These are phyloP conservation scores for Scomber scombrus DNA, from an alignment of 2,113 vertebrate genomes.

Conservation along the genomic window DNA sequence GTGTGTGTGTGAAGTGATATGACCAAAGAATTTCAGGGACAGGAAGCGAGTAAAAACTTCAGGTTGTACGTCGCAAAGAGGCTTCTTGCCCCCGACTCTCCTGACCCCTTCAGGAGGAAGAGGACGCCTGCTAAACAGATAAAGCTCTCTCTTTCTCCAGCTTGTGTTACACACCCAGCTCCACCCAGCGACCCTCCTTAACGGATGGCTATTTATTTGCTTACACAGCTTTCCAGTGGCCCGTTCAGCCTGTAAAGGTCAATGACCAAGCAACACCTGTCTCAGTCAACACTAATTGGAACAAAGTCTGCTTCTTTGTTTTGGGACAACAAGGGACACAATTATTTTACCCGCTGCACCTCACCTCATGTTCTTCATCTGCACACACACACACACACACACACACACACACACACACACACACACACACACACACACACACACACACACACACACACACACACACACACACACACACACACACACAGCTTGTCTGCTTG, in stretches of 20 bases:
- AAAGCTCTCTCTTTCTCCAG: constrained; percentile 67
- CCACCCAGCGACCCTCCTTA: constrained; percentile 73
- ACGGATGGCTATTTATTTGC: constrained; percentile 89
- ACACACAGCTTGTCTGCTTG: constrained; percentile 67
- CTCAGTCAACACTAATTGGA: constrained; percentile 79
- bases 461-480: constrained; percentile 18
- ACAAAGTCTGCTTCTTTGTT: constrained; percentile 80
- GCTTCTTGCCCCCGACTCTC: constrained; percentile 51
- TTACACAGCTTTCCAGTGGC: constrained; percentile 84
- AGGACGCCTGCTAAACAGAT: constrained; percentile 89
- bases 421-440: neutral
- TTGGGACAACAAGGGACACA: constrained; percentile 31
- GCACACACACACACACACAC: neutral
- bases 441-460: constrained; percentile 19
- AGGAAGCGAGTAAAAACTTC: constrained; percentile 87
- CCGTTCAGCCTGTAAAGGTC: constrained; percentile 77
- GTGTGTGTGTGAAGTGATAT: neutral
- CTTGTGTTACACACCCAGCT: constrained; percentile 77
- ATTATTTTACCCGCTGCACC: neutral
- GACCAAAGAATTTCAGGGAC: neutral
- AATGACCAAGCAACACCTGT: constrained; percentile 87
- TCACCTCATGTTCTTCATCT: neutral
- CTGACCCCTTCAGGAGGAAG: constrained; percentile 68
- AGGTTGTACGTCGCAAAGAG: constrained; percentile 75
- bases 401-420: too few species aligned